Conservation (phyloP, 2,113 vertebrate species). For the Nothobranchius kuhntae region DNA sequence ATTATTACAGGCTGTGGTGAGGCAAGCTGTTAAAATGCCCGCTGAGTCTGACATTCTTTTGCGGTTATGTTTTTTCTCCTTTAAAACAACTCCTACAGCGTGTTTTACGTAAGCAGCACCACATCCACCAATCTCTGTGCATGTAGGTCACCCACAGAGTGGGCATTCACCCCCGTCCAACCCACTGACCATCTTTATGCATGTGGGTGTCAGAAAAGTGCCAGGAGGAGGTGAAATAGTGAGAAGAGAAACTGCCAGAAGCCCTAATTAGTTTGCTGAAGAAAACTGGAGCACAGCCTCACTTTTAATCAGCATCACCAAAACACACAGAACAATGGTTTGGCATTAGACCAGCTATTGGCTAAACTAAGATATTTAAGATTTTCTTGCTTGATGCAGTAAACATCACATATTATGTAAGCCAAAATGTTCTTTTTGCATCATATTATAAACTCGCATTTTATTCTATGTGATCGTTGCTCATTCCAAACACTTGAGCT, state of each 20-base stretch:
- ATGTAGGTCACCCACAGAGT: conserved; percentile 40
- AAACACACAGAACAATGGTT: conserved; percentile 18
- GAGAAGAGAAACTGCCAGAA: conserved; percentile 16
- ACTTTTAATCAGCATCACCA: too few relatives aligned
- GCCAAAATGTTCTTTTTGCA: too few relatives aligned
- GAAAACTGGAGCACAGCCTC: too few relatives aligned
- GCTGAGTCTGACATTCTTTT: conserved; percentile 49
- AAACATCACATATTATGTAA: too few relatives aligned
- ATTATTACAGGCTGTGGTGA: conserved; percentile 9
- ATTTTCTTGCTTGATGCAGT: too few relatives aligned
- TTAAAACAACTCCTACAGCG: conserved; percentile 48
- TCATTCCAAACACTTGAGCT: neutral
- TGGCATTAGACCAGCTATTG: conserved; percentile 2
- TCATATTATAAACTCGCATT: too few relatives aligned
- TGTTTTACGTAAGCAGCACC: conserved; percentile 40
- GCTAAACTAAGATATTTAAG: neutral
- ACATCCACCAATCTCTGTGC: conserved; percentile 18
- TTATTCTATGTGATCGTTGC: too few relatives aligned
- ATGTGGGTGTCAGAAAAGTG: conserved; percentile 45
- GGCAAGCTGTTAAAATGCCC: conserved; percentile 23
- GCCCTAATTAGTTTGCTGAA: conserved; percentile 1
- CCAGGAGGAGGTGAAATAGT: conserved; percentile 16
- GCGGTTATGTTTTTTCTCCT: conserved; percentile 25
- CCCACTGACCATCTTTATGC: conserved; percentile 55
- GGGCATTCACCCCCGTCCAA: conserved; percentile 34